Conservation (phyloP, 2,113 vertebrate genomes). For the Dromas ardeola region DNA sequence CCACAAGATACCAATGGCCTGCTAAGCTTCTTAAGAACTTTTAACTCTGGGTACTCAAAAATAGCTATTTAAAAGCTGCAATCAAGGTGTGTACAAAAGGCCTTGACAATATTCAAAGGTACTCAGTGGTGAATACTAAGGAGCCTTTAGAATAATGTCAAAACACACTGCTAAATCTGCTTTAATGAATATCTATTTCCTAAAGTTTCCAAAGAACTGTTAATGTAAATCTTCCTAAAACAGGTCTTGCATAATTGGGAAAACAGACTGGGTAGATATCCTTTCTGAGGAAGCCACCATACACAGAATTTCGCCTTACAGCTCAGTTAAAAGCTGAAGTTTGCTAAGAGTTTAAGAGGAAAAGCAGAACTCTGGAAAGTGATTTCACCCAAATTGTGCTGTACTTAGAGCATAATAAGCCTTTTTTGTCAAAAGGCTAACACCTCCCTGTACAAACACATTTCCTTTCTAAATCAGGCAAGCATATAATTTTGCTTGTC, state of each 20-base stretch:
- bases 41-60: not conserved
- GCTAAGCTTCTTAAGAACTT: not conserved
- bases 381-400: not conserved
- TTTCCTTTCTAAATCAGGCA: constrained; percentile 11
- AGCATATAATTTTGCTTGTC: constrained; percentile 36
- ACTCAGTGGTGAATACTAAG: not conserved
- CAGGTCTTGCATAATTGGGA: not conserved
- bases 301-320: not conserved
- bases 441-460: not conserved
- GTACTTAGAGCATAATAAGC: not conserved
- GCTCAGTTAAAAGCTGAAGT: not conserved
- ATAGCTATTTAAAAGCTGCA: not conserved
- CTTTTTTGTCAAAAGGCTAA: constrained; percentile 18
- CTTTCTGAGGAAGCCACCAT: not conserved
- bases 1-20: not conserved
- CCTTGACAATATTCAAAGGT: not conserved
- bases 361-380: not conserved
- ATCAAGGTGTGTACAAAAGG: not conserved
- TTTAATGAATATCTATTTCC: not conserved
- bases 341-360: not conserved
- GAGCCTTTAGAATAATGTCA: not conserved
- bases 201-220: not conserved
- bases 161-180: not conserved
- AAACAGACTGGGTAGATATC: not conserved
- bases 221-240: not conserved